Base-by-base conservation (phyloP, 2,888 invertebrate genomes). In the Andrena haemorrhoa region DNA sequence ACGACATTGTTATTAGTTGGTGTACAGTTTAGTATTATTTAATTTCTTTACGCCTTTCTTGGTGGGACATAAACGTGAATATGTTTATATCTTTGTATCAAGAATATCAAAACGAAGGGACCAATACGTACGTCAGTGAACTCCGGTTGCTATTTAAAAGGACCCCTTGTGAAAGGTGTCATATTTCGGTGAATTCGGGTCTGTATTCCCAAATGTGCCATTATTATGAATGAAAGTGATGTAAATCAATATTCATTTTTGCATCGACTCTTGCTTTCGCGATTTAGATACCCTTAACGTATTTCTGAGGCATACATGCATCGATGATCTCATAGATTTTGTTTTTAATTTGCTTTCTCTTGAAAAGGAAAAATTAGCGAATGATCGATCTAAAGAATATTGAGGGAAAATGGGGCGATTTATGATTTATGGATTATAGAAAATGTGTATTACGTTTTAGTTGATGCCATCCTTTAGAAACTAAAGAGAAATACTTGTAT, bases 41-140 rank as follows among this genome's bases (percentile, higher is more conserved):
- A 35, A 8, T 47, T 23, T 16, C 2, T n/a, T 68, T 26, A 23
- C 7, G 20, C 10, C 41, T 7, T 23, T 29, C 58, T n/a, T 75
- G 61, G 10, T 12, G 26, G 56, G 72, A 20, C 47, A 51, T 33
- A 61, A 41, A 72, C 56, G 53, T 16, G 10, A 77, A 5, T 4
- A 93, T 93, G 93, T 92, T 90, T 83, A 90, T 93, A 88, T 88
- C 92, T 10, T 74, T 93, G 41, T 93, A 93, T 81, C 93, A 93
- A 70, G 92, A 90, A 31, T 92, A 92, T 66, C 88, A 92, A 56
- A 92, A 89, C 84, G 88, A 89, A 74, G 78, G 85, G 23, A 85
- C 86, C 0, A 85, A 88, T 58, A 88, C 90, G 33, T 92, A 91
- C 63, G 90, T 90, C 29, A 93, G 93, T 77, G 93, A 93, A 75